A percentile compares a stretch with the other conserved stretches of the same genome.
Conservation (phyloP, 1,140 invertebrate genomes). For the Drosophila kohkoa region DNA sequence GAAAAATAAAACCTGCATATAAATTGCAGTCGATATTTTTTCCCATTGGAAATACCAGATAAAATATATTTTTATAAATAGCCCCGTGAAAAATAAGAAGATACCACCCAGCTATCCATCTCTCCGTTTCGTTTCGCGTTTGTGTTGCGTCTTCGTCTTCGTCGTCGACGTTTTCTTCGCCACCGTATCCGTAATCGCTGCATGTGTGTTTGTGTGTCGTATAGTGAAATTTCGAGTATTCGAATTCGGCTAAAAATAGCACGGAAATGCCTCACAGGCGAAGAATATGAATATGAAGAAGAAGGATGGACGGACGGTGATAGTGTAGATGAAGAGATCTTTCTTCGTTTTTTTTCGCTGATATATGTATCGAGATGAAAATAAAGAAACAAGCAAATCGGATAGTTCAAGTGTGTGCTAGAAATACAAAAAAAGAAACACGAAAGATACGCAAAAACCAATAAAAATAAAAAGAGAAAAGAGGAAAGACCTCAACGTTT, state of each 20-base stretch:
- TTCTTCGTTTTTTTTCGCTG: conserved; percentile 29
- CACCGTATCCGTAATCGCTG: conserved; percentile 20
- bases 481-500: conserved; percentile 39
- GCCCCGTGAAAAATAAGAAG: conserved; percentile 82
- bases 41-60: conserved; percentile 55
- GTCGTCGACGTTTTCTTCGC: not conserved
- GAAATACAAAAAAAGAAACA: conserved; percentile 40
- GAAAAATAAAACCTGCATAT: conserved; percentile 4
- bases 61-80: conserved; percentile 74
- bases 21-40: conserved; percentile 30
- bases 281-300: conserved; percentile 76
- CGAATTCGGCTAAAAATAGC: conserved; percentile 71
- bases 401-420: conserved; percentile 33
- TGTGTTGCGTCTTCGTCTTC: too few relatives aligned
- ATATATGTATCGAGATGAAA: conserved; percentile 25
- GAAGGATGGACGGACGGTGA: conserved; percentile 53
- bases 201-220: conserved; percentile 70
- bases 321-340: conserved; percentile 55
- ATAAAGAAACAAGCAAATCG: conserved; percentile 12
- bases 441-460: conserved; percentile 37
- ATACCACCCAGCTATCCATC: conserved; percentile 53
- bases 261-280: conserved; percentile 61
- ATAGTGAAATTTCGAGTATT: conserved; percentile 60
- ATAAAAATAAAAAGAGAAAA: conserved; percentile 36
- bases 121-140: not conserved